Percentiles rank a stretch among this genome's conserved stretches.
Evolutionary conservation across 2,797 vertebrate species (phyloP).

Genomic region (Chaunax sp.): DNA sequence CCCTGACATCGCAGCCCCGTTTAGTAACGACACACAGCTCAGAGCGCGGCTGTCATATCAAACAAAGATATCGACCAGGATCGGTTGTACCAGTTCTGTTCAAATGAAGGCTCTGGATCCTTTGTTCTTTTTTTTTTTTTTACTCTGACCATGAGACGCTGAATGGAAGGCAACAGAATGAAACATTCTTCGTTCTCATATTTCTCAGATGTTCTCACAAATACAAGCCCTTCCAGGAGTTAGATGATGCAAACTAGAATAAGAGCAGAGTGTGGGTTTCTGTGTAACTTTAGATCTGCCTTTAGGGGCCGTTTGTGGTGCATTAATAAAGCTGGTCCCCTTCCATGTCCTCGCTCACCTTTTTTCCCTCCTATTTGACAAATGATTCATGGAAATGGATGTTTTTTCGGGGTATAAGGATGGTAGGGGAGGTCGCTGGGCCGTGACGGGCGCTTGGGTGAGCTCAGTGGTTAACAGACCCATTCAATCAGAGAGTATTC

Average conservation of each 20-base stretch:
- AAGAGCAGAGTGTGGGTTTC: too few species aligned
- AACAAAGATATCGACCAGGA: slow-evolving; percentile 14
- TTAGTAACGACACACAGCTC: neutral
- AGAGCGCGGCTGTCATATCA: neutral
- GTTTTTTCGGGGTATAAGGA: slow-evolving; percentile 9
- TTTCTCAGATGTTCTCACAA: too few species aligned
- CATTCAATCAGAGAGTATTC: neutral
- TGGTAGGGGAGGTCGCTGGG: neutral
- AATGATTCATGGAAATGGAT: slow-evolving; percentile 52
- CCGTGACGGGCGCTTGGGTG: slow-evolving; percentile 12
- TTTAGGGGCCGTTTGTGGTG: neutral
- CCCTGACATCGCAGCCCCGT: neutral
- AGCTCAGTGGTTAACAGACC: slow-evolving; percentile 9
- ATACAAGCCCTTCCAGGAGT: too few species aligned
- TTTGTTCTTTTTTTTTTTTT: too few species aligned
- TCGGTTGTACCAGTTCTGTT: slow-evolving; percentile 18
- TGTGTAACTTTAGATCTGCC: slow-evolving; percentile 1
- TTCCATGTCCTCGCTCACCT: slow-evolving; percentile 18
- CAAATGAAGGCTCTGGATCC: slow-evolving; percentile 12
- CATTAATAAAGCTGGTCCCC: slow-evolving; percentile 40
- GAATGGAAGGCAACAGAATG: too few species aligned
- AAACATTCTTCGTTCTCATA: too few species aligned
- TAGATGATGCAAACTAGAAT: neutral
- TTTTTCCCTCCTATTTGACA: slow-evolving; percentile 16
- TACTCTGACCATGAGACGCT: neutral